phyloP scores from a whole-genome alignment of 1,140 invertebrate species.

The Drosophila ogumai region DNA sequence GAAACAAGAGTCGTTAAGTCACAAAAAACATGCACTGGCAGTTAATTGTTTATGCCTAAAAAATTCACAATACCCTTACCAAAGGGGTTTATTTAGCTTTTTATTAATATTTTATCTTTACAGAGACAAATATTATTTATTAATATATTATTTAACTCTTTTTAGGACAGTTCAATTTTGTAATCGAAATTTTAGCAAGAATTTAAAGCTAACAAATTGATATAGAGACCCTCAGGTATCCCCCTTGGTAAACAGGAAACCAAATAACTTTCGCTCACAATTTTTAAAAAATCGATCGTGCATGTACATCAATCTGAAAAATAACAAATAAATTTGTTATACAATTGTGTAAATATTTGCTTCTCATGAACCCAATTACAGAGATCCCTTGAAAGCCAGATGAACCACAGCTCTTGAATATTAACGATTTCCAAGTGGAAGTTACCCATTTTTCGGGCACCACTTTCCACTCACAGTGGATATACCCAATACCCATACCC shows the following conservation, averaged over 20 bases:
- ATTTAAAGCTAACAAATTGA: background rate
- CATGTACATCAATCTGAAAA: slow-evolving; percentile 23
- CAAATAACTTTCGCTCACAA: slow-evolving; percentile 36
- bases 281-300: slow-evolving; percentile 12
- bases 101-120: no score
- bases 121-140: no score
- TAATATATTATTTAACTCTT: no score
- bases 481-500: slow-evolving; percentile 27
- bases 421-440: slow-evolving; percentile 34
- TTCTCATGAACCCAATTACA: slow-evolving; percentile 41
- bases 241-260: slow-evolving; percentile 7
- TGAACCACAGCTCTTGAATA: slow-evolving; percentile 30
- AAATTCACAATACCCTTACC: slow-evolving; percentile 12
- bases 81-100: background rate
- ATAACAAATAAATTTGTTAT: slow-evolving; percentile 40
- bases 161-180: background rate
- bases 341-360: slow-evolving; percentile 51
- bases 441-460: slow-evolving; percentile 29
- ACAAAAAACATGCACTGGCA: slow-evolving; percentile 9
- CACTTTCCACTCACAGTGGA: slow-evolving; percentile 21
- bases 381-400: slow-evolving; percentile 31
- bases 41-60: slow-evolving; percentile 32
- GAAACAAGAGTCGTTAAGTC: slow-evolving; percentile 39
- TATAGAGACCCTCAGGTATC: background rate
- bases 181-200: background rate